Conservation (phyloP, 2,888 invertebrate species). For the Agrochola litura region DNA sequence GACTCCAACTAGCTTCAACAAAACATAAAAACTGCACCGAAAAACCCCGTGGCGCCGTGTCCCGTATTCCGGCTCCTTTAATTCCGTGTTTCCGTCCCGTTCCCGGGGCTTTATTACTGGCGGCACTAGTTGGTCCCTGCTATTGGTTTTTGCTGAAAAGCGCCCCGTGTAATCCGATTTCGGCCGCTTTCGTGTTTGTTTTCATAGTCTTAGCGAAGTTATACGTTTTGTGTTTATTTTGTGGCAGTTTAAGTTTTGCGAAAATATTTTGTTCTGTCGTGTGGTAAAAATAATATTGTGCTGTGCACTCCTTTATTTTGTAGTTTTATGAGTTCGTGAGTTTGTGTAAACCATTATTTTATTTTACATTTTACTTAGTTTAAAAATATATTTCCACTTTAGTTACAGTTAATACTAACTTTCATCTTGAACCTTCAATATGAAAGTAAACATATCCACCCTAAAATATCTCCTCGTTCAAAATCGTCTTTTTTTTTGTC, state of each 20-base stretch:
- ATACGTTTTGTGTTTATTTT: slow-evolving; percentile 68
- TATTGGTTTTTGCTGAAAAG: slow-evolving; percentile 72
- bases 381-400: not conserved
- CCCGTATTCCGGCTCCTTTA: slow-evolving; percentile 54
- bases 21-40: slow-evolving; percentile 36
- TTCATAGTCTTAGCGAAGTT: slow-evolving; percentile 72
- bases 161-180: slow-evolving; percentile 76
- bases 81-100: slow-evolving; percentile 61
- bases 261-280: slow-evolving; percentile 60
- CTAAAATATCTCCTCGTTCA: not conserved
- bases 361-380: not conserved
- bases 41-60: slow-evolving; percentile 28
- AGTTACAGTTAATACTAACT: not conserved
- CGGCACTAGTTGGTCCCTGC: slow-evolving; percentile 63
- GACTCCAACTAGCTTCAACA: no score
- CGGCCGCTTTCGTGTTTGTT: slow-evolving; percentile 72
- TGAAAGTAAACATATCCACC: not conserved
- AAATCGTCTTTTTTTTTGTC: not conserved
- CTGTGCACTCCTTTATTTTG: not conserved
- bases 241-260: slow-evolving; percentile 62
- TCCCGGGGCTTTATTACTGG: slow-evolving; percentile 52
- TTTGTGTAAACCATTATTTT: not conserved
- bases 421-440: not conserved
- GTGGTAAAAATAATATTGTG: slow-evolving; percentile 25
- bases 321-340: not conserved